These are phyloP conservation scores for Microcebus griseorufus DNA, from an alignment of 2,113 vertebrate species.

Conservation along the genomic window DNA sequence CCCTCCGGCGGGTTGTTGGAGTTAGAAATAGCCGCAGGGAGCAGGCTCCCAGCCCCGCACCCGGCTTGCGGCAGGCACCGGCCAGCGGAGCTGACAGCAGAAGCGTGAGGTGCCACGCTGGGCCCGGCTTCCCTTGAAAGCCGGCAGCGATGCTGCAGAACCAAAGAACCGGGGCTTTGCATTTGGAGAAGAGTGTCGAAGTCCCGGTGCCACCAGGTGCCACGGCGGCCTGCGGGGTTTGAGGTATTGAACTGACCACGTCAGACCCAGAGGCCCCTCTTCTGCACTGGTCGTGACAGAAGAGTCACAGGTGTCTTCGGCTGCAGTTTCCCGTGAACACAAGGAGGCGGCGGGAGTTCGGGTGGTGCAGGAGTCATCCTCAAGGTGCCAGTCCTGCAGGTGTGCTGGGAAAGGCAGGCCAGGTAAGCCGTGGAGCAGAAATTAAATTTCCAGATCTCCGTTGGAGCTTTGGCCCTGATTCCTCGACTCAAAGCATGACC, in stretches of 20 bases:
- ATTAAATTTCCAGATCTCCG: neutral
- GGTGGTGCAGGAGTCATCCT: too few relatives aligned
- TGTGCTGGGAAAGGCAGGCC: neutral
- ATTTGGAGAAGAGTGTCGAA: neutral
- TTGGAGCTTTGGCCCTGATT: neutral
- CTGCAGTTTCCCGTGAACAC: neutral
- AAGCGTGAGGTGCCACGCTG: accelerated
- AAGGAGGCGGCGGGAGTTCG: neutral
- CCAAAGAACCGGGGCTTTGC: neutral
- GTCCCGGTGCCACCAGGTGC: neutral
- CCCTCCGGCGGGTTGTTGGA: neutral
- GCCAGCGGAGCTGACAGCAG: neutral
- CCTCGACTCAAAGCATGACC: neutral
- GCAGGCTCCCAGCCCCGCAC: neutral
- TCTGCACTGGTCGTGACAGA: too few relatives aligned
- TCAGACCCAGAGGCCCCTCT: neutral
- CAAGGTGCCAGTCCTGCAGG: neutral
- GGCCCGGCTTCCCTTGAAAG: neutral
- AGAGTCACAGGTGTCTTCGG: neutral
- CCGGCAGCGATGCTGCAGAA: neutral
- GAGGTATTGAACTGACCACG: neutral
- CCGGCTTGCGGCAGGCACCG: neutral
- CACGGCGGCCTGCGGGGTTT: neutral
- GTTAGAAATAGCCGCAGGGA: accelerated
- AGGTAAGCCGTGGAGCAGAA: neutral